phyloP scores from a whole-genome alignment of 2,888 invertebrate species.

The Calliscelio sp. region DNA sequence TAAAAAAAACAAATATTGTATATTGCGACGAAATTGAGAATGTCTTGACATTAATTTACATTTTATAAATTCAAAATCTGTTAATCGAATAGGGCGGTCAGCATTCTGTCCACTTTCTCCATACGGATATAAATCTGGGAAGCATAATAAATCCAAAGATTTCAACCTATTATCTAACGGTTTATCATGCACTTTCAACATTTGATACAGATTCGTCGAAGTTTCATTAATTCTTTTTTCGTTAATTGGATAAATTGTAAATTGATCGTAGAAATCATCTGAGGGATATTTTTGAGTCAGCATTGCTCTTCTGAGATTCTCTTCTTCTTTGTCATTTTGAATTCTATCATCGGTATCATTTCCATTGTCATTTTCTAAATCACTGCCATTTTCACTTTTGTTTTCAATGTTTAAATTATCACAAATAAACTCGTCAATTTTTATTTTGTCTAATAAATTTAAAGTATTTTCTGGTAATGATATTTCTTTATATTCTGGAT shows the following conservation, averaged over 20 bases:
- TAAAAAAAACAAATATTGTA: slow-evolving; percentile 77
- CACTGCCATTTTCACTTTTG: too few relatives aligned
- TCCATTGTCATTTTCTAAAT: too few relatives aligned
- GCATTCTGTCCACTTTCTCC: slow-evolving; percentile 44
- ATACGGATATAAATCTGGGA: slow-evolving; percentile 73
- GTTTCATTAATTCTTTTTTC: slow-evolving; percentile 55
- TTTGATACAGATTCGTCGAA: slow-evolving; percentile 70
- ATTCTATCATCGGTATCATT: too few relatives aligned
- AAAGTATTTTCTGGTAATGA: slow-evolving; percentile 62
- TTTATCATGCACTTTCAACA: slow-evolving; percentile 72
- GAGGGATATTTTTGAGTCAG: neutral
- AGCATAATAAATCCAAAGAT: slow-evolving; percentile 74
- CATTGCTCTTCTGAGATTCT: neutral
- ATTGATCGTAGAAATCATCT: slow-evolving; percentile 55
- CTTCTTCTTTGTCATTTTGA: neutral
- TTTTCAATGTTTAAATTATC: too few relatives aligned
- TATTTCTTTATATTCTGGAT: slow-evolving; percentile 77
- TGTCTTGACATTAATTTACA: slow-evolving; percentile 74
- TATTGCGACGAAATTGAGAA: slow-evolving; percentile 75
- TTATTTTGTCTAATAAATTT: neutral
- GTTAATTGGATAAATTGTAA: slow-evolving; percentile 61
- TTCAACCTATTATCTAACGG: slow-evolving; percentile 68
- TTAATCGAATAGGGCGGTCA: slow-evolving; percentile 61
- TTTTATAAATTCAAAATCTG: slow-evolving; percentile 75
- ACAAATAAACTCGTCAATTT: neutral